phyloP scores from a whole-genome alignment of 2,888 invertebrate genomes.

The Athripsodes cinereus region DNA sequence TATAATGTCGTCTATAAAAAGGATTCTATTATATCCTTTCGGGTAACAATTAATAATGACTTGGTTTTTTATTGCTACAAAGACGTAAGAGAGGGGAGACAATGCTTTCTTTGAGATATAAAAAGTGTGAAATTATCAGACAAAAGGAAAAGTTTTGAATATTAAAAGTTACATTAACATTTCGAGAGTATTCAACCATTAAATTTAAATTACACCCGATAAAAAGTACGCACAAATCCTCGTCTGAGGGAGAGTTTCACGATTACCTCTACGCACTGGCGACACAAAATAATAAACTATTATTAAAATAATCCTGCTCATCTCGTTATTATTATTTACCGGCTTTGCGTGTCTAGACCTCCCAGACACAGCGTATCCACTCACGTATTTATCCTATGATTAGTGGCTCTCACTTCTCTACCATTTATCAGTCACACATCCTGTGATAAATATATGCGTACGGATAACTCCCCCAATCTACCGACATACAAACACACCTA shows the following conservation, averaged over 20 bases:
- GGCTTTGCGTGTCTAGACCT: too few relatives aligned
- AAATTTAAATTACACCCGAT: not conserved
- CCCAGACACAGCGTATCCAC: too few relatives aligned
- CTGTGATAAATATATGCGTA: too few relatives aligned
- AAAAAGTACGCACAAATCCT: not conserved
- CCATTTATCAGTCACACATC: too few relatives aligned
- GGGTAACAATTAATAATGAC: slow-evolving; percentile 18
- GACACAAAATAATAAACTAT: too few relatives aligned
- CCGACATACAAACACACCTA: too few relatives aligned
- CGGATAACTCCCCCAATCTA: too few relatives aligned
- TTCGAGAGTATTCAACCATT: not conserved
- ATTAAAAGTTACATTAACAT: not conserved
- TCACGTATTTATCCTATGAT: too few relatives aligned
- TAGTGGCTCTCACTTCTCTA: too few relatives aligned
- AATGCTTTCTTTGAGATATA: not conserved
- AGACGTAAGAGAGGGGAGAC: not conserved
- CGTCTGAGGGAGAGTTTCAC: not conserved
- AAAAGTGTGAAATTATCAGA: not conserved
- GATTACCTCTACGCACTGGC: too few relatives aligned
- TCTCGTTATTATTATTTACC: too few relatives aligned
- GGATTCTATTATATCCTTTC: slow-evolving; percentile 8
- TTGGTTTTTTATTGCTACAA: not conserved
- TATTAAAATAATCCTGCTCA: too few relatives aligned
- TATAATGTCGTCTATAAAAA: not conserved
- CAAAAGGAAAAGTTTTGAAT: not conserved